phyloP scores from a whole-genome alignment of 1,140 invertebrate species.

The Aphelinus certus region DNA sequence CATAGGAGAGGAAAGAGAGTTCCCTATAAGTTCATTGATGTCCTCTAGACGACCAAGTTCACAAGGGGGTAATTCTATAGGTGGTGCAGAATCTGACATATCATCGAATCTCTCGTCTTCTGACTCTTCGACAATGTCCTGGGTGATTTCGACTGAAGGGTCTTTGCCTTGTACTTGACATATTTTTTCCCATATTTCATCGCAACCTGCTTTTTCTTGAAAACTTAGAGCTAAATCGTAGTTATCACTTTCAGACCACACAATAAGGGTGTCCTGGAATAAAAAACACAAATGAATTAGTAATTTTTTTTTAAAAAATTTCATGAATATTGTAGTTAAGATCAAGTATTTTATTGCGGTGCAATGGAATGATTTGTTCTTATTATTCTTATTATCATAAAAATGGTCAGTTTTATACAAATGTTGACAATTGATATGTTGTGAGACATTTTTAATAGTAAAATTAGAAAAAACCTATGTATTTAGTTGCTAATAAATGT shows the following conservation, averaged over 20 bases:
- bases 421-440: background rate
- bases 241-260: constrained; percentile 99
- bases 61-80: constrained; percentile 93
- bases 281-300: constrained; percentile 25
- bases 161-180: constrained; percentile 99
- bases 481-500: too few species aligned
- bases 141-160: constrained; percentile 96
- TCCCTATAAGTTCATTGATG: constrained; percentile 89
- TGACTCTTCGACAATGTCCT: constrained; percentile 96
- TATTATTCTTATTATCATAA: too few species aligned
- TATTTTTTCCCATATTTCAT: constrained; percentile 99
- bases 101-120: constrained; percentile 98
- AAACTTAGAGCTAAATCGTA: constrained; percentile 99
- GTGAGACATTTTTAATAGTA: constrained; percentile 14
- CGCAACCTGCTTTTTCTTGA: constrained; percentile 99
- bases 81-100: constrained; percentile 89
- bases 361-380: too few species aligned
- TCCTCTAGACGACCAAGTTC: constrained; percentile 93
- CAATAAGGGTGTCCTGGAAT: constrained; percentile 92
- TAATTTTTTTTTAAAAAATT: constrained; percentile 15
- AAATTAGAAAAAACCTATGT: constrained; percentile 3
- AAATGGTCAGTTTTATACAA: too few species aligned
- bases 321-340: too few species aligned
- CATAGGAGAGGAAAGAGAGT: constrained; percentile 82
- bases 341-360: too few species aligned